These are phyloP conservation scores for Drosophila prostipennis DNA, from an alignment of 2,888 invertebrate species.

Conservation along the genomic window DNA sequence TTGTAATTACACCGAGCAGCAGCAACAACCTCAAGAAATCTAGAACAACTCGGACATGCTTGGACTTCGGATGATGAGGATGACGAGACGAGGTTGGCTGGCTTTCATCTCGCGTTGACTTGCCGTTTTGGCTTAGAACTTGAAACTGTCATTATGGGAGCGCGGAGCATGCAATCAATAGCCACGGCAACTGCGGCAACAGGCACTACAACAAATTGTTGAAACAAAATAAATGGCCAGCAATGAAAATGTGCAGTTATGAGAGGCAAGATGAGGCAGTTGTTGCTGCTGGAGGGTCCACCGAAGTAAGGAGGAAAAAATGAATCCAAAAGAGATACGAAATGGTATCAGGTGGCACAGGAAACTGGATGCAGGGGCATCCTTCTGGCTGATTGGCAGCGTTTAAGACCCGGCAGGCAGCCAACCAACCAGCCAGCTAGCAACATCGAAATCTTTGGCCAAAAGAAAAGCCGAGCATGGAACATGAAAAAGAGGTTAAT, in stretches of 20 bases:
- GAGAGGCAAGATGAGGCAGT: slow-evolving; percentile 55
- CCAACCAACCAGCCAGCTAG: slow-evolving; percentile 38
- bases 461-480: slow-evolving; percentile 44
- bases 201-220: slow-evolving; percentile 50
- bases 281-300: slow-evolving; percentile 44
- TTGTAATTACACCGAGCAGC: slow-evolving; percentile 67
- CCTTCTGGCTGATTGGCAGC: slow-evolving; percentile 65
- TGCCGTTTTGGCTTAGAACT: slow-evolving; percentile 78
- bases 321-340: slow-evolving; percentile 47
- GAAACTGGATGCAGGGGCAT: slow-evolving; percentile 37
- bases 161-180: slow-evolving; percentile 80
- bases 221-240: slow-evolving; percentile 75
- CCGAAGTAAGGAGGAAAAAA: not conserved
- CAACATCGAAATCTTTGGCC: slow-evolving; percentile 48
- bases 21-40: slow-evolving; percentile 63
- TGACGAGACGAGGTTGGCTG: slow-evolving; percentile 43
- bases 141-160: slow-evolving; percentile 78
- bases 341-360: slow-evolving; percentile 77
- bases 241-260: slow-evolving; percentile 77
- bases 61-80: slow-evolving; percentile 64
- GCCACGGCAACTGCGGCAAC: slow-evolving; percentile 20
- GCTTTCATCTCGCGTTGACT: slow-evolving; percentile 46
- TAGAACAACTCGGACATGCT: slow-evolving; percentile 76
- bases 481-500: slow-evolving; percentile 81
- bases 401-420: slow-evolving; percentile 60